phyloP scores from a whole-genome alignment of 2,888 invertebrate species.

The Tetrapedia diversipes region DNA sequence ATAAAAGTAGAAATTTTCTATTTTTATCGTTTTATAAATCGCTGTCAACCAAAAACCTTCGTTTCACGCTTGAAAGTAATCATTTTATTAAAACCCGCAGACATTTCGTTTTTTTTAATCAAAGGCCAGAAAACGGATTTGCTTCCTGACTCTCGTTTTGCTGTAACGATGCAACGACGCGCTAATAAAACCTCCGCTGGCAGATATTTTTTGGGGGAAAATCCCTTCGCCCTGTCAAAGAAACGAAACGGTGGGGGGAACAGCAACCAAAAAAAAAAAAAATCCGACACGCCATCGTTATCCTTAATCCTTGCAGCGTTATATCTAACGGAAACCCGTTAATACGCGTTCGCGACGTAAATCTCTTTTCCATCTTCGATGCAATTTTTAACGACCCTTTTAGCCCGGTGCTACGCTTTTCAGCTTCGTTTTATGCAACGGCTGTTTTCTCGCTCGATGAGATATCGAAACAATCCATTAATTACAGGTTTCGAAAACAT shows the following conservation, averaged over 20 bases:
- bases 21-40: no score
- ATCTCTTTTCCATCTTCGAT: slow-evolving; percentile 16
- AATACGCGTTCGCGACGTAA: slow-evolving; percentile 11
- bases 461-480: background rate
- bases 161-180: slow-evolving; percentile 5
- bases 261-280: background rate
- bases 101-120: background rate
- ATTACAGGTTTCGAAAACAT: background rate
- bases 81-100: background rate
- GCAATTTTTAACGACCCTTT: slow-evolving; percentile 16
- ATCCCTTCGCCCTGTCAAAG: background rate
- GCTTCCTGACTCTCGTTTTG: background rate
- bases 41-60: background rate
- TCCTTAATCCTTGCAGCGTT: slow-evolving; percentile 27
- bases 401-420: background rate
- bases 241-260: slow-evolving; percentile 3
- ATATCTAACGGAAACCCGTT: slow-evolving; percentile 16
- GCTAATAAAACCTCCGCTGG: slow-evolving; percentile 10
- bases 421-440: background rate
- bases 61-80: no score
- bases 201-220: background rate
- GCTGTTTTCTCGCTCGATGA: background rate
- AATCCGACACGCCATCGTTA: slow-evolving; percentile 15
- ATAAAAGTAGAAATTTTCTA: no score
- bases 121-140: background rate